Evolutionary conservation across 35 echinoderm and acorn worm species (phyloP), one percentile per base, ranked within the genome.

Genomic region (Apostichopus parvimensis): DNA sequence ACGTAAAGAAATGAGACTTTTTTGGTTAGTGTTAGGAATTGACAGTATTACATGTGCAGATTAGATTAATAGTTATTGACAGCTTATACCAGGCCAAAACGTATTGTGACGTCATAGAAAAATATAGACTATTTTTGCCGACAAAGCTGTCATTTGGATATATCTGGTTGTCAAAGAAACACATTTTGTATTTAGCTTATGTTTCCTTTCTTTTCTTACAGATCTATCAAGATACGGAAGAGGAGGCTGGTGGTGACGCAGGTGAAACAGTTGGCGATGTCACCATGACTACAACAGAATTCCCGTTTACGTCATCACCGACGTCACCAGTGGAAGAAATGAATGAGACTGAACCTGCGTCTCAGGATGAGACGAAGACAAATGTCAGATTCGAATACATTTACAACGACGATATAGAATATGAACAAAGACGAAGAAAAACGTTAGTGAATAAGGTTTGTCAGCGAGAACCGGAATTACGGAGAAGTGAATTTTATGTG

Each of bases 171-270:
- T 1, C 11, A 72, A 14, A 2, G n/a, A 14, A 12, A 12, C 23
- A 28, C 18, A 4, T 21, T 5, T 17, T 77, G 0, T 77, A 8
- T 21, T 10, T 4, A 0, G 15, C 8, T 1, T 77, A 9, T 77
- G 73, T 21, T 21, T 18, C 6, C 34, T 45, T 45, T 45, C 1
- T 9, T 81, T 24, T 54, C 15, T 45, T 1, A n/a, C 9, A 82
- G 15, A 17, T 54, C 26, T 56, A 17, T n/a, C 8, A 34, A 7
- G 79, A 54, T 56, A 4, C 2, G 8, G 85, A 87, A 66, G 85
- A 87, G 6, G 64, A 66, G 5, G 85, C 85, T 20, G 85, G 85
- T 24, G 85, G 85, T 66, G 85, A 87, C 57, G 85, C 85, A 21
- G 57, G 85, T 7, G 85, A 87, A 21, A 22, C 57, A 14, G 24